Conservation (phyloP, 2,797 vertebrate genomes). For the Peromyscus eremicus region DNA sequence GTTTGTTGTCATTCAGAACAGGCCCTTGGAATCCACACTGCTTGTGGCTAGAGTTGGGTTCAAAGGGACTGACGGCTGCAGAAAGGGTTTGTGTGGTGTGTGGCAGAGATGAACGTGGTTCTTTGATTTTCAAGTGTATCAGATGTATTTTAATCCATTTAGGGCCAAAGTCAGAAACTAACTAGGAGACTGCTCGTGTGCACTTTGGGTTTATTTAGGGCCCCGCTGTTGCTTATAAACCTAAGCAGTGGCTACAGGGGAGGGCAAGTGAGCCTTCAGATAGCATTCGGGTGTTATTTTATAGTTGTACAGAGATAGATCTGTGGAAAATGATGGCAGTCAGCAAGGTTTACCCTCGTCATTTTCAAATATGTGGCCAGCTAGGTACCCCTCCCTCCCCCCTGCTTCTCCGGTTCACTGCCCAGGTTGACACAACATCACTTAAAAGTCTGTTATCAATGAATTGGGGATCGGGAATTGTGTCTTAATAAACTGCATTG, state of each 20-base stretch:
- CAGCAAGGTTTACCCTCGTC: neutral
- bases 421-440: neutral
- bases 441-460: neutral
- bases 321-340: neutral
- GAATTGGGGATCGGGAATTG: slow-evolving; percentile 6
- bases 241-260: slow-evolving; percentile 8
- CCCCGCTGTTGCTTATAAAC: slow-evolving; percentile 49
- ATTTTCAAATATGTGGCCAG: slow-evolving; percentile 26
- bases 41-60: slow-evolving; percentile 67
- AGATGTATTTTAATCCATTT: slow-evolving; percentile 77
- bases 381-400: neutral
- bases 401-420: slow-evolving; percentile 4
- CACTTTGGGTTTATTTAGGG: neutral
- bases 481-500: neutral
- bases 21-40: slow-evolving; percentile 69
- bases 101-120: slow-evolving; percentile 59
- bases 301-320: neutral
- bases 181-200: slow-evolving; percentile 13
- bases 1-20: slow-evolving; percentile 71
- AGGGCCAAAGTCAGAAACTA: slow-evolving; percentile 77
- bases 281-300: slow-evolving; percentile 69
- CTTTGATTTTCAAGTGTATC: slow-evolving; percentile 71
- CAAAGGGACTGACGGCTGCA: slow-evolving; percentile 74
- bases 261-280: slow-evolving; percentile 70
- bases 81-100: slow-evolving; percentile 68